phyloP scores from a whole-genome alignment of 2,113 vertebrate species.

The Caranx ignobilis region DNA sequence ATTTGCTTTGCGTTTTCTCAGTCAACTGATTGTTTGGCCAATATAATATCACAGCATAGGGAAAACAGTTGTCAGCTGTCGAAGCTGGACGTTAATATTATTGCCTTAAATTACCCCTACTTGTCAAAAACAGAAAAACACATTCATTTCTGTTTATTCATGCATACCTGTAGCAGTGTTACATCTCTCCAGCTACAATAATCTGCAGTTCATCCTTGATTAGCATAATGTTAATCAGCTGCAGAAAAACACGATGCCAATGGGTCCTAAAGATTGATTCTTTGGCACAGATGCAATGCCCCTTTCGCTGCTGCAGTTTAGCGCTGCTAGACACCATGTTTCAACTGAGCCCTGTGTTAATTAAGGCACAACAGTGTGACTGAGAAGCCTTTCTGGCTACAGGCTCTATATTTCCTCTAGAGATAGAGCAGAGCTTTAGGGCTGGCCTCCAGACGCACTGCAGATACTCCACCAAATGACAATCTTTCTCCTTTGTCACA shows the following conservation, averaged over 20 bases:
- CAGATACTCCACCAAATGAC: constrained; percentile 18
- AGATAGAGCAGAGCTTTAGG: constrained; percentile 33
- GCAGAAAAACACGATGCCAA: constrained; percentile 25
- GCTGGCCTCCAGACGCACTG: constrained; percentile 29
- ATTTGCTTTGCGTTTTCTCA: no score
- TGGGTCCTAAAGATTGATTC: constrained; percentile 42
- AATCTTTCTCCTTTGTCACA: constrained; percentile 13
- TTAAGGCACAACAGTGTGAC: constrained; percentile 56
- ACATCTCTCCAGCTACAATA: constrained; percentile 1
- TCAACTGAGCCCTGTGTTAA: constrained; percentile 49
- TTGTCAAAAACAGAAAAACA: not conserved
- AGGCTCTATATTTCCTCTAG: constrained; percentile 38
- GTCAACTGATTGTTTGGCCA: no score
- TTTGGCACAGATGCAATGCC: constrained; percentile 36
- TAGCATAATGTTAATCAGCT: constrained; percentile 37
- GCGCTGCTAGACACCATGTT: constrained; percentile 24
- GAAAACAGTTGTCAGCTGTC: not conserved
- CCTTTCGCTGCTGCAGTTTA: constrained; percentile 33
- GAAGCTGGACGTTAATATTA: not conserved
- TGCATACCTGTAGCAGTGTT: not conserved
- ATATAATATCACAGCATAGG: no score
- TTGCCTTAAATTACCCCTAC: not conserved
- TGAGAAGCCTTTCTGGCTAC: constrained; percentile 50
- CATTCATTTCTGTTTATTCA: not conserved
- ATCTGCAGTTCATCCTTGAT: constrained; percentile 31